Conservation (phyloP, 2,113 vertebrate genomes). For the Forbesichthys papilliferus region DNA sequence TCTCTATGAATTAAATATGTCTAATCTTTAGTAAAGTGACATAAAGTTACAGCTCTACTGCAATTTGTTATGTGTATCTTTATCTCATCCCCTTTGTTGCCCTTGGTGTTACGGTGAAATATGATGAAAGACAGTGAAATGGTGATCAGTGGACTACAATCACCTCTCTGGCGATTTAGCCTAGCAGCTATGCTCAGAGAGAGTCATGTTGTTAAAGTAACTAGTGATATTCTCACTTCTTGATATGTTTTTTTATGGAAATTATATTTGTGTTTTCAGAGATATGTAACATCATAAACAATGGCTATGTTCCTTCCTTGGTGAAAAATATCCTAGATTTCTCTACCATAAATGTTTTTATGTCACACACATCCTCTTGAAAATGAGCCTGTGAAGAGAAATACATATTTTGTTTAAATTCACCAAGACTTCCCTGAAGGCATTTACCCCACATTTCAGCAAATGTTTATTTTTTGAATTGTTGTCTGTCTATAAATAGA, state of each 20-base stretch:
- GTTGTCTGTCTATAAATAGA: conserved; percentile 9
- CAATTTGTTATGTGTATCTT: conserved; percentile 43
- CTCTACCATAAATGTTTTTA: neutral
- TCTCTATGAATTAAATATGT: conserved; percentile 7
- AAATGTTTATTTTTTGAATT: conserved; percentile 16
- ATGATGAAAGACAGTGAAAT: conserved; percentile 70
- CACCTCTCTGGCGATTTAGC: conserved; percentile 20
- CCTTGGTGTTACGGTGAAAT: conserved; percentile 28
- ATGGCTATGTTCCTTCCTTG: conserved; percentile 18
- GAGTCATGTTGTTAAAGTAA: conserved; percentile 13
- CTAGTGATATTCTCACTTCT: neutral
- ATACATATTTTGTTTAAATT: neutral
- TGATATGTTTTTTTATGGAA: conserved; percentile 1
- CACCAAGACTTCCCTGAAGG: neutral
- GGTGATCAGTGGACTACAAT: conserved; percentile 15
- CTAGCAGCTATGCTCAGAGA: conserved; percentile 44
- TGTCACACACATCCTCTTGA: no score
- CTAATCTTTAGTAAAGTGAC: conserved; percentile 34
- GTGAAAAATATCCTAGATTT: conserved; percentile 34
- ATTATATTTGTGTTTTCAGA: neutral
- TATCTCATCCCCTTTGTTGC: conserved; percentile 35
- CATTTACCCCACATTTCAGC: conserved; percentile 6
- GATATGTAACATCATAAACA: conserved; percentile 12
- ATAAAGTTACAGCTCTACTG: conserved; percentile 33
- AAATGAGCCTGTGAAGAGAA: neutral